These are phyloP conservation scores for Zootermopsis nevadensis DNA, from an alignment of 2,888 invertebrate genomes.

Conservation along the genomic window DNA sequence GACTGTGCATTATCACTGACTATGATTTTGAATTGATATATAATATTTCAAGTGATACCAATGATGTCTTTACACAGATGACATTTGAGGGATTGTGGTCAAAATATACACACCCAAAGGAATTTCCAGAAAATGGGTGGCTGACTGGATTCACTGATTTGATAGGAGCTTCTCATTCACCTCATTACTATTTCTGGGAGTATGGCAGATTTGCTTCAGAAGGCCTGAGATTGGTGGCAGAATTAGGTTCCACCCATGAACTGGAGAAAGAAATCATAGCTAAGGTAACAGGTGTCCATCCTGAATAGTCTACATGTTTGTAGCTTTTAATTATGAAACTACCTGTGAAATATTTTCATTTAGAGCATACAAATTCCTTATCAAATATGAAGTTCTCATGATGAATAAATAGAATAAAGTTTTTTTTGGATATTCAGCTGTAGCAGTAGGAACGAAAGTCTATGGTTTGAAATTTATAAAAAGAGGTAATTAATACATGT, in stretches of 20 bases:
- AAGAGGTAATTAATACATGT: background rate
- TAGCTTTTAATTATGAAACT: no score
- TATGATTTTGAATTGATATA: no score
- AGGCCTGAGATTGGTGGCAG: conserved; percentile 70
- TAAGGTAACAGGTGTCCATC: background rate
- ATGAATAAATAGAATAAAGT: no score
- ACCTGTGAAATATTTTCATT: no score
- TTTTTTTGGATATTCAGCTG: no score
- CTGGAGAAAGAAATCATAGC: conserved; percentile 70
- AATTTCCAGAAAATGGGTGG: conserved; percentile 68
- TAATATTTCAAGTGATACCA: no score
- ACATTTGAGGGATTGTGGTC: conserved; percentile 72
- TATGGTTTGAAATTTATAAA: no score
- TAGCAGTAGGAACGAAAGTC: no score
- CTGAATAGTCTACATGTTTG: no score
- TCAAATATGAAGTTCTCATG: no score
- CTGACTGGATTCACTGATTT: conserved; percentile 68
- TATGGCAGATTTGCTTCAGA: conserved; percentile 67
- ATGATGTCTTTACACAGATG: conserved; percentile 63
- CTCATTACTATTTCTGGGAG: conserved; percentile 69
- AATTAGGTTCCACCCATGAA: conserved; percentile 68
- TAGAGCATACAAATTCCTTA: no score
- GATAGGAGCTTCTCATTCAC: conserved; percentile 68
- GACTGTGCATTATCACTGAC: no score
- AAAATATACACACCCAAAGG: conserved; percentile 70